A percentile compares a stretch with the other conserved stretches of the same genome.
phyloP scores from a whole-genome alignment of 1,140 invertebrate species.

The Colletes gigas region DNA sequence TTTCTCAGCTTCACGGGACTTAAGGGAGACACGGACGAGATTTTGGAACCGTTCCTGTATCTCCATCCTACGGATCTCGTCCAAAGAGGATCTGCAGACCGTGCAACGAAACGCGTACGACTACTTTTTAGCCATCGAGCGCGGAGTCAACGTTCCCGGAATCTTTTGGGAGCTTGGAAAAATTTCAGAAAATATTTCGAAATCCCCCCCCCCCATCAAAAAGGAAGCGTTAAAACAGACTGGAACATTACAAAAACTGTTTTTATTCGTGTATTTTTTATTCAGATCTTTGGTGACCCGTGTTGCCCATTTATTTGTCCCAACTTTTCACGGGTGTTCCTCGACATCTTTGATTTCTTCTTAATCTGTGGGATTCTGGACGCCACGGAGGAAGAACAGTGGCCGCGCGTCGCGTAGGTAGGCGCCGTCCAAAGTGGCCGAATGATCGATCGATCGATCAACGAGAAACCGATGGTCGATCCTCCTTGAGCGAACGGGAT shows the following conservation, averaged over 20 bases:
- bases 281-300: neutral
- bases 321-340: neutral
- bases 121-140: neutral
- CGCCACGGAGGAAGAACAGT: neutral
- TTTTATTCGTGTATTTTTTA: no score
- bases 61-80: neutral
- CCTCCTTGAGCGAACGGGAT: constrained; percentile 44
- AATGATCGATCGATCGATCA: constrained; percentile 54
- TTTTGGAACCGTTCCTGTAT: neutral
- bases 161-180: no score
- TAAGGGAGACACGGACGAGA: neutral
- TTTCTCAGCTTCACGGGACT: neutral
- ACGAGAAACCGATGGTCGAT: constrained; percentile 53
- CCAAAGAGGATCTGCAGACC: neutral
- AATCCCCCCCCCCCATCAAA: no score
- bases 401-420: neutral
- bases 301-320: neutral
- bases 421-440: constrained; percentile 5
- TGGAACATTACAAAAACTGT: no score
- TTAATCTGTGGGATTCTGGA: neutral
- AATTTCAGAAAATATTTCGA: no score
- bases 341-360: neutral
- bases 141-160: no score
- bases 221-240: no score
- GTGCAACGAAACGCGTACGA: neutral